phyloP scores from a whole-genome alignment of 2,113 vertebrate species.

The Chloroceryle aenea region DNA sequence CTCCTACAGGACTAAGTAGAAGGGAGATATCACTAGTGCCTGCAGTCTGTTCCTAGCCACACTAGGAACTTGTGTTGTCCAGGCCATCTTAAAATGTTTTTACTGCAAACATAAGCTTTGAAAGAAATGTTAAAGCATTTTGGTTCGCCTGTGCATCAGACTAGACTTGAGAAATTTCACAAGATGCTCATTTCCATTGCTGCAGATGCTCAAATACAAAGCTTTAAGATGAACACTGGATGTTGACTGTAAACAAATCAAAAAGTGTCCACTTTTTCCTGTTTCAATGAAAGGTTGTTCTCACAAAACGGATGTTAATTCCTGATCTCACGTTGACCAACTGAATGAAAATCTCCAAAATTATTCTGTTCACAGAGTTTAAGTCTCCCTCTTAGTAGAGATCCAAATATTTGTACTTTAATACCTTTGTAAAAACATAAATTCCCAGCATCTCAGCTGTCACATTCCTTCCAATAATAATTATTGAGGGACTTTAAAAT shows the following conservation, averaged over 20 bases:
- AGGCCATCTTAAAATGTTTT: not conserved
- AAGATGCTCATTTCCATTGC: not conserved
- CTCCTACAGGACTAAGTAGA: not conserved
- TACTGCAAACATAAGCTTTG: not conserved
- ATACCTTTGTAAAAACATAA: slow-evolving; percentile 1
- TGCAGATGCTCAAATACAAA: not conserved
- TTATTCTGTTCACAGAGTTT: not conserved
- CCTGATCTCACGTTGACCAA: not conserved
- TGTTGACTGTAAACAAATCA: not conserved
- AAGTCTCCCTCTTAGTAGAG: not conserved
- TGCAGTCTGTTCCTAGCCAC: not conserved
- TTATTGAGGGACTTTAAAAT: not conserved
- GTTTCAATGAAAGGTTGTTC: not conserved
- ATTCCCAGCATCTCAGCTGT: slow-evolving; percentile 1
- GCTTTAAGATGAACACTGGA: not conserved
- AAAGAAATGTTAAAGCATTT: not conserved
- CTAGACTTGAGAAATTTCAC: not conserved
- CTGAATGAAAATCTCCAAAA: not conserved
- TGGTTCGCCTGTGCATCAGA: not conserved
- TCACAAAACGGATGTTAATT: not conserved
- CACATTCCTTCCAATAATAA: slow-evolving; percentile 32
- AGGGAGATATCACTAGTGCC: not conserved
- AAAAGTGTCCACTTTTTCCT: not conserved
- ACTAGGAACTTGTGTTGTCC: not conserved
- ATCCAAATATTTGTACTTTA: not conserved